phyloP scores from a whole-genome alignment of 2,797 vertebrate genomes.

The Siniperca undulata region DNA sequence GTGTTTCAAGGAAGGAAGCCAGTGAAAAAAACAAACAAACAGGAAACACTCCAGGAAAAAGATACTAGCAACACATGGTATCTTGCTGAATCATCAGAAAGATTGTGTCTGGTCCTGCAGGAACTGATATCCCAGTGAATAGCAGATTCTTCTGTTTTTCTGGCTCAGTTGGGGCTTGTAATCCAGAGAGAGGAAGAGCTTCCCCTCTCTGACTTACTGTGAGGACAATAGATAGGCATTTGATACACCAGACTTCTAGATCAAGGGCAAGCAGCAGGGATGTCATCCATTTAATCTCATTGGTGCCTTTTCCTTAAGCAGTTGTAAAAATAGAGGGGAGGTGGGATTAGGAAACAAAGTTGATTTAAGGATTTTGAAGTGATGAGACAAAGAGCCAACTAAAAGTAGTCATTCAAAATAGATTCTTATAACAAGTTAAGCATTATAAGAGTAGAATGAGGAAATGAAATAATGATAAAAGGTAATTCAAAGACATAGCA shows the following conservation, averaged over 20 bases:
- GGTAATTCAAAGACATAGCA: too few species aligned
- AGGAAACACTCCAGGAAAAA: constrained; percentile 46
- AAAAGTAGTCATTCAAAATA: too few species aligned
- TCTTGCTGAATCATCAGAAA: constrained; percentile 30
- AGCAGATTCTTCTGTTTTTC: constrained; percentile 41
- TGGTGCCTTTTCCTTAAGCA: constrained; percentile 71
- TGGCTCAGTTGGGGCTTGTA: background rate
- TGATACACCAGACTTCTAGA: constrained; percentile 48
- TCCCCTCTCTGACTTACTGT: constrained; percentile 1
- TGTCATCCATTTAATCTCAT: constrained; percentile 70
- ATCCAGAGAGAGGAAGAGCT: constrained; percentile 4
- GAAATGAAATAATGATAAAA: too few species aligned
- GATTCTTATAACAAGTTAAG: too few species aligned
- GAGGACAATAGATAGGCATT: constrained; percentile 29
- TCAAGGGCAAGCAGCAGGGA: constrained; percentile 45
- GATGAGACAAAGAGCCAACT: constrained; percentile 19
- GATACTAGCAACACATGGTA: background rate
- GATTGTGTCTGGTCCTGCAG: background rate
- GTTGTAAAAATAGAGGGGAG: constrained; percentile 73
- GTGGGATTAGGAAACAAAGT: constrained; percentile 72
- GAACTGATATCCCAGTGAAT: constrained; percentile 4
- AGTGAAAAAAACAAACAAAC: constrained; percentile 7
- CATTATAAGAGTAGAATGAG: too few species aligned
- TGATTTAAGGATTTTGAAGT: constrained; percentile 76
- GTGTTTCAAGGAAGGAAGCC: constrained; percentile 35